Evolutionary conservation across 1,140 invertebrate genomes (phyloP).

Genomic region (Mya arenaria): DNA sequence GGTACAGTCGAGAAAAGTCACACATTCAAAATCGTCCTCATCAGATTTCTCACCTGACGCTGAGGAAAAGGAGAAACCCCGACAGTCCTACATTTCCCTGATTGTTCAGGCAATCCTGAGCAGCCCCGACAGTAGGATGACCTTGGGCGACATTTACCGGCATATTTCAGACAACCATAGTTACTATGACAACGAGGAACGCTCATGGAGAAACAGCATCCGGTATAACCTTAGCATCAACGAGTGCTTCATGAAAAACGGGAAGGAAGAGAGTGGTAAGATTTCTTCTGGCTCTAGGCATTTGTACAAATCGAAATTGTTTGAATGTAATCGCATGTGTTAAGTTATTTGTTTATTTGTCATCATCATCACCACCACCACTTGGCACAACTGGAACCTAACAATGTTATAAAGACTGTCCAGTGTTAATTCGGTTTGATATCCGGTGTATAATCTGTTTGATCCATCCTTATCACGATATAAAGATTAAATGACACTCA

Average conservation of each 20-base stretch:
- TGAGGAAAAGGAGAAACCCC: slow-evolving; percentile 79
- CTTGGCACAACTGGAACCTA: no score
- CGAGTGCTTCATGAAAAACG: slow-evolving; percentile 98
- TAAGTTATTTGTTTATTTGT: no score
- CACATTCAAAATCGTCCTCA: not conserved
- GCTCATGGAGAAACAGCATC: slow-evolving; percentile 86
- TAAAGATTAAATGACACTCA: no score
- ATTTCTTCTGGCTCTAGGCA: not conserved
- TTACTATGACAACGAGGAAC: slow-evolving; percentile 86
- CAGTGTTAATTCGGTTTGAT: no score
- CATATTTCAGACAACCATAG: slow-evolving; percentile 81
- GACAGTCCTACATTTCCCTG: slow-evolving; percentile 86
- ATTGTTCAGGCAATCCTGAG: slow-evolving; percentile 87
- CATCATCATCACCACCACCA: no score
- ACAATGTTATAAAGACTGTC: no score
- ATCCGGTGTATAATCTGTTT: no score
- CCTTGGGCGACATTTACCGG: slow-evolving; percentile 81
- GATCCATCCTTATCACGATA: no score
- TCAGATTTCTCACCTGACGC: not conserved
- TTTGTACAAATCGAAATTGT: no score
- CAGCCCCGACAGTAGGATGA: slow-evolving; percentile 82
- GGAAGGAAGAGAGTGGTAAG: slow-evolving; percentile 89
- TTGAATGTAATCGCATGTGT: no score
- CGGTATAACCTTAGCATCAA: slow-evolving; percentile 93
- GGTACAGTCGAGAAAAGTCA: not conserved